These are phyloP conservation scores for Stegastes partitus DNA, from an alignment of 2,113 vertebrate species.

Conservation along the genomic window DNA sequence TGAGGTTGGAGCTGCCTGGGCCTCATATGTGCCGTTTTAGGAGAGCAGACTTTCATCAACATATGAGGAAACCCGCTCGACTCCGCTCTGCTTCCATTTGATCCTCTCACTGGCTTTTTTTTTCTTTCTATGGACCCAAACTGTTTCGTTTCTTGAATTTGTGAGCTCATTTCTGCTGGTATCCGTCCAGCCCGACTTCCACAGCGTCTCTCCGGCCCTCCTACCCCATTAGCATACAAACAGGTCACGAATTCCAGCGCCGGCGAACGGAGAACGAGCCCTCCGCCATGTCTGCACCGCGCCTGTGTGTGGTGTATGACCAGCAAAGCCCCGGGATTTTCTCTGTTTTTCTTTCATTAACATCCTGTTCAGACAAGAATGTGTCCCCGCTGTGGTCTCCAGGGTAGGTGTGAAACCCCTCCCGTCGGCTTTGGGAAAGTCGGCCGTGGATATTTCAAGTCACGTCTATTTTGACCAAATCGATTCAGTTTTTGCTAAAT, in stretches of 20 bases:
- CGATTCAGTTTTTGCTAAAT: slow-evolving; percentile 4
- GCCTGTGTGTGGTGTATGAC: slow-evolving; percentile 45
- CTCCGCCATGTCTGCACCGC: slow-evolving; percentile 28
- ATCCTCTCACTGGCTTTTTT: slow-evolving; percentile 11
- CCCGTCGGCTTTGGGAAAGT: slow-evolving; percentile 59
- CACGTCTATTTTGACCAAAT: neutral
- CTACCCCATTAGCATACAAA: slow-evolving; percentile 69
- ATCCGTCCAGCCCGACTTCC: slow-evolving; percentile 3
- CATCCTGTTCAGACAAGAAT: slow-evolving; percentile 81
- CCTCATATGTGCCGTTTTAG: slow-evolving; percentile 78
- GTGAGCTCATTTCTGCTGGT: slow-evolving; percentile 39
- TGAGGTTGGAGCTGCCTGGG: slow-evolving; percentile 75
- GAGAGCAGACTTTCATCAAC: slow-evolving; percentile 70
- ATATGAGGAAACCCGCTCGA: slow-evolving; percentile 46
- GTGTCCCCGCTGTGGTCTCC: slow-evolving; percentile 79
- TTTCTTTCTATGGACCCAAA: slow-evolving; percentile 35
- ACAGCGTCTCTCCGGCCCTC: slow-evolving; percentile 36
- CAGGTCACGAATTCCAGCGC: slow-evolving; percentile 64
- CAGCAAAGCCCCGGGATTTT: slow-evolving; percentile 81
- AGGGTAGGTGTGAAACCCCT: slow-evolving; percentile 80
- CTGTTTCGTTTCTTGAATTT: slow-evolving; percentile 42
- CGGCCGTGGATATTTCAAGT: slow-evolving; percentile 32
- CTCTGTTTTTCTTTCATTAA: slow-evolving; percentile 88
- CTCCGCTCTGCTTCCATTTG: slow-evolving; percentile 33
- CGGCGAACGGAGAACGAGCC: slow-evolving; percentile 56